Conservation (phyloP, 1,140 invertebrate genomes). For the Propsilocerus akamusi region DNA sequence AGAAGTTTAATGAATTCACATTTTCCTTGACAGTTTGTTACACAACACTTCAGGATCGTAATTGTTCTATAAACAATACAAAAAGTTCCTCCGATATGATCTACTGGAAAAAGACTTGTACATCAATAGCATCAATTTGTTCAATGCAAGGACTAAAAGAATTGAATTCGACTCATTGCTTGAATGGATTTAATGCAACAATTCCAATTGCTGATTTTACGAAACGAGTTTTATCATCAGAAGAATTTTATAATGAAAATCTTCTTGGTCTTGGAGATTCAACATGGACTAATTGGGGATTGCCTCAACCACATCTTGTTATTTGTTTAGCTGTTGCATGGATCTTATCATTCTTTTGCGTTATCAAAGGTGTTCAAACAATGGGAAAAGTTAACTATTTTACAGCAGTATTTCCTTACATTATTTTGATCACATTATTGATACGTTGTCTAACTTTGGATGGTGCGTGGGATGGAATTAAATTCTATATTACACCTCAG, state of each 20-base stretch:
- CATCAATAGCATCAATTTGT: conserved; percentile 27
- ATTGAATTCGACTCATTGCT: conserved; percentile 25
- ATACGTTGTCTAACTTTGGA: conserved; percentile 55
- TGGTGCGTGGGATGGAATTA: conserved; percentile 55
- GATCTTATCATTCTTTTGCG: conserved; percentile 59
- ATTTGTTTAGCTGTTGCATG: conserved; percentile 48
- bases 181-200: conserved; percentile 11
- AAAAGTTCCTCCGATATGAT: conserved; percentile 16
- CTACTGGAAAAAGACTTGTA: conserved; percentile 30
- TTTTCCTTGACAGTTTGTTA: conserved; percentile 28
- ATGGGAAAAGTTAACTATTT: conserved; percentile 60
- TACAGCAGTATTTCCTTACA: conserved; percentile 68
- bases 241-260: conserved; percentile 57
- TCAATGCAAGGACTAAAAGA: conserved; percentile 15
- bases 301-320: conserved; percentile 50
- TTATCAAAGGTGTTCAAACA: conserved; percentile 62
- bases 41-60: conserved; percentile 27
- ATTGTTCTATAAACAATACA: conserved; percentile 24
- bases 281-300: conserved; percentile 42
- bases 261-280: conserved; percentile 37
- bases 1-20: not conserved
- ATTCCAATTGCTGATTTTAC: conserved; percentile 24
- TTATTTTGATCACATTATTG: conserved; percentile 54
- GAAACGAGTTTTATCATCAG: conserved; percentile 36
- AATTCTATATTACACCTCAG: conserved; percentile 67